Evolutionary conservation across 2,888 invertebrate genomes (phyloP).

Genomic region (Morinoia aosen): DNA sequence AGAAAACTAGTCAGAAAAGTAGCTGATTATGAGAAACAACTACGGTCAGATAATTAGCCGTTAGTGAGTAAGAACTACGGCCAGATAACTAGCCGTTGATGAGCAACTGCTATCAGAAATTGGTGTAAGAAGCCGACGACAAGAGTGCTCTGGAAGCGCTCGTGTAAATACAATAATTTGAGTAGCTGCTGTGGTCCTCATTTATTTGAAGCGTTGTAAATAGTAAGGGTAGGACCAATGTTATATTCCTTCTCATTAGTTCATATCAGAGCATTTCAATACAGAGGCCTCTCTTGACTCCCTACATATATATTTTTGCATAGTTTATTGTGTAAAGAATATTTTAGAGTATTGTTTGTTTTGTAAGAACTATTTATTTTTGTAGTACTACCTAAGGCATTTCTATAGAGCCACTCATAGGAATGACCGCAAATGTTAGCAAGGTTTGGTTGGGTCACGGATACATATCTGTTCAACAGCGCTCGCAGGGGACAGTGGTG

Average conservation of each 20-base stretch:
- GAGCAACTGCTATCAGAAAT: background rate
- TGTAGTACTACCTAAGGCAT: constrained; percentile 51
- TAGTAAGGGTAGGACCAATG: constrained; percentile 39
- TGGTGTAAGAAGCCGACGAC: background rate
- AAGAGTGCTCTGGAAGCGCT: constrained; percentile 40
- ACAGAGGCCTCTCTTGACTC: constrained; percentile 48
- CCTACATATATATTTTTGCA: constrained; percentile 51
- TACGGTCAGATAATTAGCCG: background rate
- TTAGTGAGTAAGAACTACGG: background rate
- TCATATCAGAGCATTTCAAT: constrained; percentile 50
- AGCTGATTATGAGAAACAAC: background rate
- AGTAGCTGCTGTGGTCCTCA: background rate
- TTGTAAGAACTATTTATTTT: constrained; percentile 48
- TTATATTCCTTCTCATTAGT: constrained; percentile 31
- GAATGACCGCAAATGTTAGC: constrained; percentile 23
- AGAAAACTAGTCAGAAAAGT: background rate
- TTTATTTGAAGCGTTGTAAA: constrained; percentile 10
- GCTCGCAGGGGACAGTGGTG: background rate
- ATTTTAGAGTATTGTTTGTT: constrained; percentile 51
- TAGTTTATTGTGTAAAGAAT: constrained; percentile 47
- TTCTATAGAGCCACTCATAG: constrained; percentile 42
- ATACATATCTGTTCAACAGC: background rate
- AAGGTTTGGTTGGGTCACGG: constrained; percentile 17
- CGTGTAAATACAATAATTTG: constrained; percentile 22
- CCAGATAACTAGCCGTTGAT: background rate